Base-by-base conservation (phyloP, 2,113 vertebrate species). In the Rhinolophus ferrumequinum region DNA sequence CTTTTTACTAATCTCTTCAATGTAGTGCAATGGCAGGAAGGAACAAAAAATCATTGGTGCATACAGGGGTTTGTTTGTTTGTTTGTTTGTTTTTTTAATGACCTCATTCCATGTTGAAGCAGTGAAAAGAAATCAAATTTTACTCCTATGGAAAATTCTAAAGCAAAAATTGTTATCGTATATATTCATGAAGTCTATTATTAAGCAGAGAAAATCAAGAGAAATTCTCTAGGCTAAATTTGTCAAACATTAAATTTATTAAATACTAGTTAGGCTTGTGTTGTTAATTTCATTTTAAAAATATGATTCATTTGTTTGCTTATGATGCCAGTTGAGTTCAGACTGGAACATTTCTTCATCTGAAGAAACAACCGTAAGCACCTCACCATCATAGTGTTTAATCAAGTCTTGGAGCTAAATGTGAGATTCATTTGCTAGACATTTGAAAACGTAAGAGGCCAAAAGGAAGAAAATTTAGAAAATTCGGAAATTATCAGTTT, bases 81-180 rank as follows among this genome's bases (percentile, higher is more conserved):
- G 3, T 41, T 10, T 94, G n/a, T n/a, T n/a, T n/a, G n/a, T n/a
- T n/a, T n/a, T 75, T 58, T 62, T 26, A 35, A 56, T 77, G 62
- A 81, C 14, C 28, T 85, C 33, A 35, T 92, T 92, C 30, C 44
- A 66, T 92, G 60, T 67, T n/a, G n/a, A 87, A 86, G 38, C 86
- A 96, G n/a, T 79, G 21, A 94, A 90, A 83, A 87, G 12, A 58
- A 94, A 81, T 62, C 30, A 19, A 50, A 67, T 95, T 95, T 89
- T 62, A 47, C 79, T n/a, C 41, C 41, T 44, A 44, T 44, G 41
- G 62, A 93, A 85, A 72, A 28, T 87, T 82, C 62, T 86, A 60
- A 72, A 88, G 90, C 28, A 90, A 92, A 90, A 84, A 56, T 73
- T n/a, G 11, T 44, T 15, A 81, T 52, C 44, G 62, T 76, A 92